Evolutionary conservation across 2,797 vertebrate genomes (phyloP), one percentile per base, ranked within the genome.

Genomic region (Manis crassicaudata): DNA sequence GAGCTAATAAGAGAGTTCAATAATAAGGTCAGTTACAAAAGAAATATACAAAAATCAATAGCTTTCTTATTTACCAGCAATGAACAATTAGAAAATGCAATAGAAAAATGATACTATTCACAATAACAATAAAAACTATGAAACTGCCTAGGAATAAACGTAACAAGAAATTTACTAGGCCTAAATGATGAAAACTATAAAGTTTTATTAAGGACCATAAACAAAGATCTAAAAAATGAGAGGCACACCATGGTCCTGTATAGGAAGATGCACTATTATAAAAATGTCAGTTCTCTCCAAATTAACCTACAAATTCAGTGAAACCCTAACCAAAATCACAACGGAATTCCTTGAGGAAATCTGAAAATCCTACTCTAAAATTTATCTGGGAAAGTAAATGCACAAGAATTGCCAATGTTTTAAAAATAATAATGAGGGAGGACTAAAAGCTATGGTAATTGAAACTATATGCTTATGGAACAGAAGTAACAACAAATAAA

Each of bases 21-120:
- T 43, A 58, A 89, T 80, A 96, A 89, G 54, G 63, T 23, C 2
- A 29, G 76, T 82, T 76, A 80, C 40, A 75, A 91, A 87, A 89
- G 81, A 90, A 98, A 92, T 73, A 67, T 37, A 83, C 27, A 90
- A 95, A 97, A 96, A 93, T 96, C 96, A 92, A 88, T 90, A 84
- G 46, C 25, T 68, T 95, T 82, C 62, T 90, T 95, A 82, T 67
- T 95, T 68, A 56, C 50, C 54, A 89, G 75, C 73, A 89, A 94
- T 88, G 88, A 95, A 87, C 88, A 88, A 93, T 95, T 96, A 97
- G 94, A 89, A 95, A 95, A 85, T 56, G 37, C 35, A 95, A 76
- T 29, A 50, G 58, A 60, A 94, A 97, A 88, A 91, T 40, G 77
- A 90, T 40, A 52, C 63, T 72, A 72, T 72, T 72, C 37, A 76